phyloP scores from a whole-genome alignment of 2,888 invertebrate genomes.

The Lobophora halterata region DNA sequence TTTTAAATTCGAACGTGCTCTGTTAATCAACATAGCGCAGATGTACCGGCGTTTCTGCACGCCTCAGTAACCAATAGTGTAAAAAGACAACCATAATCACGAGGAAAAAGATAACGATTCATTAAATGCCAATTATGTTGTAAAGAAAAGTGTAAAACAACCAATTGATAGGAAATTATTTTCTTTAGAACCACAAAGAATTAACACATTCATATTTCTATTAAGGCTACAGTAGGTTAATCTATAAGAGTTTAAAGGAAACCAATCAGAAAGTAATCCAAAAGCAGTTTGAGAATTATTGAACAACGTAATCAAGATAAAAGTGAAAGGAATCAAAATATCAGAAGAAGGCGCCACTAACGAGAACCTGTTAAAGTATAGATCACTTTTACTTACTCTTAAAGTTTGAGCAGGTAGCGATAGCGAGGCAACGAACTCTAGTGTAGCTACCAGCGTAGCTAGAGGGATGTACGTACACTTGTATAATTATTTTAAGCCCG shows the following conservation, averaged over 20 bases:
- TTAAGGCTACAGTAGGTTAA: too few relatives aligned
- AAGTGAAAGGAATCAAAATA: constrained; percentile 60
- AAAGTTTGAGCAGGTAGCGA: constrained; percentile 42
- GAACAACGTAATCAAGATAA: constrained; percentile 34
- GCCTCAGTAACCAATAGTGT: constrained; percentile 35
- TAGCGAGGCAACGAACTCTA: constrained; percentile 55
- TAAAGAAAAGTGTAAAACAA: constrained; percentile 27
- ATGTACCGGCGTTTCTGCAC: constrained; percentile 45
- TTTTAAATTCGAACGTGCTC: constrained; percentile 70
- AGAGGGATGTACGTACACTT: constrained; percentile 64
- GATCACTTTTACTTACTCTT: constrained; percentile 48
- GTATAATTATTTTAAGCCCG: constrained; percentile 76
- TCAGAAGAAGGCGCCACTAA: constrained; percentile 31
- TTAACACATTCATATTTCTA: too few relatives aligned
- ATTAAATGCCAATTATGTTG: constrained; percentile 23
- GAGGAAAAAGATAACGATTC: constrained; percentile 32
- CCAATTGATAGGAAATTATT: constrained; percentile 1
- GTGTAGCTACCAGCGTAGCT: too few relatives aligned
- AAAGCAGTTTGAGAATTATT: constrained; percentile 15
- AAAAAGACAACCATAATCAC: constrained; percentile 30
- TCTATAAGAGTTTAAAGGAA: not conserved
- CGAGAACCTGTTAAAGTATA: constrained; percentile 54
- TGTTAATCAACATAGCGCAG: constrained; percentile 65
- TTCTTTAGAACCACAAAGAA: not conserved
- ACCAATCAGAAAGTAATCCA: not conserved